phyloP scores from a whole-genome alignment of 2,888 invertebrate species.

The Luperina testacea region DNA sequence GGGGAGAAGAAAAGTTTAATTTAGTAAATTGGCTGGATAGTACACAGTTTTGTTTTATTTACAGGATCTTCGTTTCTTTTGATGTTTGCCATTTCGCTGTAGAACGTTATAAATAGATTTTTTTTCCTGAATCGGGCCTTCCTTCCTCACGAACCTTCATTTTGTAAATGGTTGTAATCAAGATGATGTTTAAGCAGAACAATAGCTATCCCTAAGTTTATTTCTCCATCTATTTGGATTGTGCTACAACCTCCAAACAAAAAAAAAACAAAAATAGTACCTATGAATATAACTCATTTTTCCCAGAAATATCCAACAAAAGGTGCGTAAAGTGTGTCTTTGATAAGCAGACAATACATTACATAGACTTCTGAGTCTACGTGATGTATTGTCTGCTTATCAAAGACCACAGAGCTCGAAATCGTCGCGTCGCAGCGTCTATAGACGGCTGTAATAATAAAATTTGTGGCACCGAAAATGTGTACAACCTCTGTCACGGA shows the following conservation, averaged over 20 bases:
- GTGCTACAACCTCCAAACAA: too few relatives aligned
- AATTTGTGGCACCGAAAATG: background rate
- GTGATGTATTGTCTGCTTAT: background rate
- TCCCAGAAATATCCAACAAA: constrained; percentile 23
- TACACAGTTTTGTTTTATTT: constrained; percentile 27
- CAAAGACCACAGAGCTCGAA: background rate
- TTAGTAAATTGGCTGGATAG: constrained; percentile 33
- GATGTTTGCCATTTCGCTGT: constrained; percentile 1
- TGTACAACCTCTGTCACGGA: background rate
- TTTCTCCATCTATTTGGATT: background rate
- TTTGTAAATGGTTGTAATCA: background rate
- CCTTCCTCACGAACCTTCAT: background rate
- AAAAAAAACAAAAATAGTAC: background rate
- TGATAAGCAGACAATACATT: constrained; percentile 40
- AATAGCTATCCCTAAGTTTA: background rate
- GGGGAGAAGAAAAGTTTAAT: constrained; percentile 23
- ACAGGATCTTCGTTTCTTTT: background rate
- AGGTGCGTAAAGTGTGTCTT: constrained; percentile 34
- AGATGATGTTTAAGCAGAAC: background rate
- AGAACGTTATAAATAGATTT: background rate
- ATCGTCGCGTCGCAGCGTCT: background rate
- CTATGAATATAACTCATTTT: background rate
- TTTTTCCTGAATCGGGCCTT: background rate
- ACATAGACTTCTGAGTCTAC: background rate
- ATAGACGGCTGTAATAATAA: background rate